These are phyloP conservation scores for Ameiurus melas DNA, from an alignment of 2,113 vertebrate genomes.

Conservation along the genomic window DNA sequence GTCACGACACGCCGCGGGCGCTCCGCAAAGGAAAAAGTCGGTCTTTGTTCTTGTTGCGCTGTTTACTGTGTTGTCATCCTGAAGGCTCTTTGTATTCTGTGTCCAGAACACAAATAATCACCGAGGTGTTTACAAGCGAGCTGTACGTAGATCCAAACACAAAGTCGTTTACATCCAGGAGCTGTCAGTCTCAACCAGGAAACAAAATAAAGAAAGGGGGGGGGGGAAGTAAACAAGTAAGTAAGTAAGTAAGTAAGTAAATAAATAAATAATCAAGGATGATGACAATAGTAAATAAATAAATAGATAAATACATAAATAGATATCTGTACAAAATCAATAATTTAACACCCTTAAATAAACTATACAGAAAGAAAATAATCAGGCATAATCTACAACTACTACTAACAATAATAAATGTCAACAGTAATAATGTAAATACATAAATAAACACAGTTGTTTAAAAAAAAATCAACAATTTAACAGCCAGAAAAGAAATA, in stretches of 20 bases:
- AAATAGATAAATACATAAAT: background rate
- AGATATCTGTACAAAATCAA: background rate
- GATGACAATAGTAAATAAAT: background rate
- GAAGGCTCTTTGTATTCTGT: conserved; percentile 27
- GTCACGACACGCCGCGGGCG: background rate
- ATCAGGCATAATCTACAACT: background rate
- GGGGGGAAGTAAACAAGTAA: background rate
- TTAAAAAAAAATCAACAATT: background rate
- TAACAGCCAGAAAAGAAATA: background rate
- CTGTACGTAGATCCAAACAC: background rate
- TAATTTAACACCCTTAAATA: background rate
- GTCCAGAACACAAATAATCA: background rate
- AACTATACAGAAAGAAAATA: background rate
- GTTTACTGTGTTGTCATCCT: conserved; percentile 19
- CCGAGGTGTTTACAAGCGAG: conserved; percentile 24
- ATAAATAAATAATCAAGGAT: background rate
- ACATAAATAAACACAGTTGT: background rate
- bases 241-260: background rate
- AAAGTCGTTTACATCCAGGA: background rate
- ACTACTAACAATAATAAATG: too few species aligned
- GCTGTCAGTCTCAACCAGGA: background rate
- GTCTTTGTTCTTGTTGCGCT: conserved; percentile 40
- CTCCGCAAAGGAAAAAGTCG: conserved; percentile 15
- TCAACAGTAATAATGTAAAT: background rate
- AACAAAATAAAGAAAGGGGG: background rate